phyloP scores from a whole-genome alignment of 2,797 vertebrate genomes.

The Antennarius maculatus region DNA sequence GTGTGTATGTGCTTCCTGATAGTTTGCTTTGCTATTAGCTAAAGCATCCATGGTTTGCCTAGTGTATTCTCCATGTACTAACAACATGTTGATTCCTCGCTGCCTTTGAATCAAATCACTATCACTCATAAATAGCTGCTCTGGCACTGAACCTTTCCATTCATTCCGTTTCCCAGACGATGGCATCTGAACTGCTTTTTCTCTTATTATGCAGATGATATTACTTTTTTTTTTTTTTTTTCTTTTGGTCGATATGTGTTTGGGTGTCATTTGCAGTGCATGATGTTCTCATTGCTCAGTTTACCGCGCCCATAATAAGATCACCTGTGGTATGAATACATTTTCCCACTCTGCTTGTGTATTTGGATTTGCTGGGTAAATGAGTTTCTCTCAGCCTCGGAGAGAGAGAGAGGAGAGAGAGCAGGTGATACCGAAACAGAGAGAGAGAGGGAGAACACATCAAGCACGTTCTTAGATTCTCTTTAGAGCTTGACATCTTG shows the following conservation, averaged over 20 bases:
- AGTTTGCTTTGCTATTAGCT: slow-evolving; percentile 56
- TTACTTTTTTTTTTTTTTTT: slow-evolving; percentile 59
- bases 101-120: slow-evolving; percentile 62
- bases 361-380: slow-evolving; percentile 85
- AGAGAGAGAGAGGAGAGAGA: slow-evolving; percentile 56
- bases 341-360: slow-evolving; percentile 75
- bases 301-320: slow-evolving; percentile 79
- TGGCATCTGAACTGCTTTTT: slow-evolving; percentile 52
- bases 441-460: slow-evolving; percentile 76
- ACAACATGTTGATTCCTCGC: slow-evolving; percentile 57
- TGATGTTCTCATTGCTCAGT: slow-evolving; percentile 79
- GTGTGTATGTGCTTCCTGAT: slow-evolving; percentile 14
- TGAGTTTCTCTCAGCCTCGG: slow-evolving; percentile 79
- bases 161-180: slow-evolving; percentile 66
- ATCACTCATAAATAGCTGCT: slow-evolving; percentile 60
- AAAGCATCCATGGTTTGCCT: slow-evolving; percentile 11
- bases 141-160: slow-evolving; percentile 68
- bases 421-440: no score
- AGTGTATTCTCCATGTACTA: slow-evolving; percentile 41
- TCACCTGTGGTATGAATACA: slow-evolving; percentile 82
- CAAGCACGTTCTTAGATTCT: slow-evolving; percentile 82
- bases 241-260: slow-evolving; percentile 67
- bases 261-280: slow-evolving; percentile 73
- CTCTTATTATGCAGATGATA: slow-evolving; percentile 76
- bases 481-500: slow-evolving; percentile 80